Percentiles rank a stretch among this genome's conserved stretches.
Evolutionary conservation across 2,888 invertebrate species (phyloP).

Genomic region (Conchocele bisecta): DNA sequence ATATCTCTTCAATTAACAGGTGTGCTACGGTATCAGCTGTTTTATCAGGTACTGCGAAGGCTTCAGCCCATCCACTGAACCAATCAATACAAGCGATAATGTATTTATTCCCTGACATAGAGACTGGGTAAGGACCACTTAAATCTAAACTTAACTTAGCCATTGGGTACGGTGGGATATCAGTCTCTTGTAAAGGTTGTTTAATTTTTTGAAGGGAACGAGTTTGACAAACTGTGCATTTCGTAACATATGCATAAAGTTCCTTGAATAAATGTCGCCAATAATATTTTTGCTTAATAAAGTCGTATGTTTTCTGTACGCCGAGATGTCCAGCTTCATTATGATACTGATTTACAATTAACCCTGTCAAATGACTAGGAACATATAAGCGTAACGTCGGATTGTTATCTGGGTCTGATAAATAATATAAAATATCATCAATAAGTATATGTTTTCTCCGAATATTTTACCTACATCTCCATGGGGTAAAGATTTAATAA

Average conservation of each 20-base stretch:
- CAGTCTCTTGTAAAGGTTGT: constrained; percentile 12
- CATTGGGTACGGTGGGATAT: constrained; percentile 14
- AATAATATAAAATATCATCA: constrained; percentile 26
- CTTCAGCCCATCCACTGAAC: constrained; percentile 20
- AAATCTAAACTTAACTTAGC: constrained; percentile 22
- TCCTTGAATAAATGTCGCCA: constrained; percentile 19
- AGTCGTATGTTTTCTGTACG: constrained; percentile 5
- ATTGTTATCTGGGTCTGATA: constrained; percentile 1
- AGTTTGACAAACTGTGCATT: constrained; percentile 13
- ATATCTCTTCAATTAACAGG: constrained; percentile 27
- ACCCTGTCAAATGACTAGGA: neutral
- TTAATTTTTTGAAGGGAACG: neutral
- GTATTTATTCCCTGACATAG: constrained; percentile 27
- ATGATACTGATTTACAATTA: neutral
- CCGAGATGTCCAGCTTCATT: neutral
- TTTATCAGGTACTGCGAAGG: constrained; percentile 31
- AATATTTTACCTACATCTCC: too few relatives aligned
- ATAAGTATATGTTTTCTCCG: constrained; percentile 2
- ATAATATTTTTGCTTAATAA: constrained; percentile 13
- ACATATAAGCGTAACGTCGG: constrained; percentile 4
- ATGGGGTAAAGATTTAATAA: too few relatives aligned
- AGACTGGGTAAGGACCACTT: constrained; percentile 27
- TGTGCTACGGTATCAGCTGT: constrained; percentile 26
- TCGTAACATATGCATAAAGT: constrained; percentile 5
- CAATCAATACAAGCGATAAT: constrained; percentile 1